Percentiles rank a stretch among this genome's conserved stretches.
Evolutionary conservation across 2,113 vertebrate species (phyloP).

Genomic region (Dasypus novemcinctus): DNA sequence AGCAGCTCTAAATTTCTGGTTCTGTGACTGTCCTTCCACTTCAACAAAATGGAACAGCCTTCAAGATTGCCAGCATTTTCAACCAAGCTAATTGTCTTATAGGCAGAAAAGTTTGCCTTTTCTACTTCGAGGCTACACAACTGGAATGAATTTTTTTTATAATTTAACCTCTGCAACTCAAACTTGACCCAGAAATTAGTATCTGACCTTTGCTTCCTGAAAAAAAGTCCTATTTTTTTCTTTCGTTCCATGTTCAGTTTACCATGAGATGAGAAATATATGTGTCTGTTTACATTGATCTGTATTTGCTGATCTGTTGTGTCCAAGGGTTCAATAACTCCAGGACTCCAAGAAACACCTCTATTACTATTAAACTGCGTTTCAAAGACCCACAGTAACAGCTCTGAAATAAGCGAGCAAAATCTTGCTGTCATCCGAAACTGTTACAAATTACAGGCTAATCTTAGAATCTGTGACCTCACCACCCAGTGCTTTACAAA

Average conservation of each 20-base stretch:
- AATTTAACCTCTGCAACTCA: conserved; percentile 15
- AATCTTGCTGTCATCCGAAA: conserved; percentile 57
- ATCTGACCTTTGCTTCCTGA: conserved; percentile 50
- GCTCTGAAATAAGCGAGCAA: conserved; percentile 21
- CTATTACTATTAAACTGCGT: not conserved
- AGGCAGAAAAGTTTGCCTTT: not conserved
- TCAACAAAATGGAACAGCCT: conserved; percentile 24
- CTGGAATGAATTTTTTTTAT: not conserved
- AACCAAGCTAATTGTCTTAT: not conserved
- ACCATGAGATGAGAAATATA: not conserved
- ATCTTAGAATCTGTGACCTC: conserved; percentile 54
- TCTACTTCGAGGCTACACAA: not conserved
- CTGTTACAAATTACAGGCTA: not conserved
- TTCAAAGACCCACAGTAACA: not conserved
- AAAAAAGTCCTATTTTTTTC: not conserved
- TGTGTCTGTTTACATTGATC: not conserved
- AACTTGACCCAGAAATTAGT: conserved; percentile 43
- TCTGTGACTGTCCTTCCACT: not conserved
- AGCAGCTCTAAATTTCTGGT: conserved; percentile 2
- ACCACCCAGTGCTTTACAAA: conserved; percentile 30
- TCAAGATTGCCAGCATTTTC: not conserved
- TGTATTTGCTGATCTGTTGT: not conserved
- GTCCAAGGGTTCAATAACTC: not conserved
- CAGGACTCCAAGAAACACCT: not conserved
- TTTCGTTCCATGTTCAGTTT: not conserved